Base-by-base conservation (phyloP, 2,113 vertebrate genomes). In the Anarrhichthys ocellatus region DNA sequence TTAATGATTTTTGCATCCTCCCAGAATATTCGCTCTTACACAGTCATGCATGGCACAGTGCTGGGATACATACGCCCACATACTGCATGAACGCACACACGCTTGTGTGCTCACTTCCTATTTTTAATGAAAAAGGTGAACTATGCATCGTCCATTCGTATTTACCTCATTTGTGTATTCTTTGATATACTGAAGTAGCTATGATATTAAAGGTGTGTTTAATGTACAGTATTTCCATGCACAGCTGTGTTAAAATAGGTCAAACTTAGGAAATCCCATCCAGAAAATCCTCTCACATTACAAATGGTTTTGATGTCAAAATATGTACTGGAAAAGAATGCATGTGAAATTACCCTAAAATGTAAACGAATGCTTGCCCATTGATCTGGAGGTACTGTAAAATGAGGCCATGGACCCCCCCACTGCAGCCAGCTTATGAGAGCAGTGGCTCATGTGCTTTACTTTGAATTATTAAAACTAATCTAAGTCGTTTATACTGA, bases 1-100 rank as follows among this genome's bases (percentile, higher is more conserved):
- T 86, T 88, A 90, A 89, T 89, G 73, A 91, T 89, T 91, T 87
- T 78, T 81, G 66, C 76, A 83, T 84, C 70, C 83, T 84, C 52
- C 54, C 71, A 73, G 74, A 90, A 76, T 85, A 87, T 81, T 77
- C 44, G 75, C 54, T 82, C 59, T 78, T 50, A 71, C 86, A 80
- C 75, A 80, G 58, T 61, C 66, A 64, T 54, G 63, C 56, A 61
- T 81, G 24, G 62, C 65, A 48, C 59, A 56, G 71, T 67, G 6
- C 67, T 73, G 29, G 38, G 63, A 10, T 62, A 65, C 27, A 73
- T 79, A 75, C 13, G 6, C 69, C 20, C 66, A 62, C 48, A 73
- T 78, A 70, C 76, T 83, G 54, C 74, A 88, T 46, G 4, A 27
- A 73, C 1, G 2, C 20, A 27, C 61, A 62, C 24, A 32, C 50